phyloP scores from a whole-genome alignment of 1,140 invertebrate species.

The Andricus grossulariae region DNA sequence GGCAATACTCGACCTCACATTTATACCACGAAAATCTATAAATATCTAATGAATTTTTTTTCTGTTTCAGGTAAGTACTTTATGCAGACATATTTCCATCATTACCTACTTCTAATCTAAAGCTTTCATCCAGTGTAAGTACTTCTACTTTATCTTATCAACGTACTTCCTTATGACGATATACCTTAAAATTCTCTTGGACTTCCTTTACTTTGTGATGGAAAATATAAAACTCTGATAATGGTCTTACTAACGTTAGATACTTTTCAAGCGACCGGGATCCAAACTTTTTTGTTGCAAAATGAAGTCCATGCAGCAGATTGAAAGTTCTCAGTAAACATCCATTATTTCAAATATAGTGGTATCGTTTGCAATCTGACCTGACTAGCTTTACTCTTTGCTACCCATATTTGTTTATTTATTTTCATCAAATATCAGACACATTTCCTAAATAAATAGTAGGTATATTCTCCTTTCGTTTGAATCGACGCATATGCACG shows the following conservation, averaged over 20 bases:
- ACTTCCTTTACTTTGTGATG: background rate
- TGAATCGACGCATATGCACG: background rate
- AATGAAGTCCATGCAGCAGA: background rate
- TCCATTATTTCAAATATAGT: background rate
- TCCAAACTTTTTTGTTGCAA: background rate
- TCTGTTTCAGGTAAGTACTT: conserved; percentile 19
- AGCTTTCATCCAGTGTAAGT: background rate
- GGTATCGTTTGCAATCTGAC: background rate
- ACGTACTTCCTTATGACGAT: too few species aligned
- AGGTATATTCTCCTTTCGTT: background rate
- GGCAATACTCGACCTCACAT: too few species aligned
- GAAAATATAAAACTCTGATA: background rate
- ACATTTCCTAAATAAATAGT: conserved; percentile 5
- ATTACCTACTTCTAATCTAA: background rate
- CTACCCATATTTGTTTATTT: background rate
- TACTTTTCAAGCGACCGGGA: background rate
- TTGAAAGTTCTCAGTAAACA: conserved; percentile 4
- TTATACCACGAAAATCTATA: background rate
- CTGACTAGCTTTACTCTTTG: background rate
- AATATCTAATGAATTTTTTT: background rate
- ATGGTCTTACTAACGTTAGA: background rate
- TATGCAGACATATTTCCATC: background rate
- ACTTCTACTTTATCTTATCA: background rate
- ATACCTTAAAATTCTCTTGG: background rate
- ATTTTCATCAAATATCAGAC: background rate